Conservation (phyloP, 2,888 invertebrate species). For the Ditylenchus weischeri region DNA sequence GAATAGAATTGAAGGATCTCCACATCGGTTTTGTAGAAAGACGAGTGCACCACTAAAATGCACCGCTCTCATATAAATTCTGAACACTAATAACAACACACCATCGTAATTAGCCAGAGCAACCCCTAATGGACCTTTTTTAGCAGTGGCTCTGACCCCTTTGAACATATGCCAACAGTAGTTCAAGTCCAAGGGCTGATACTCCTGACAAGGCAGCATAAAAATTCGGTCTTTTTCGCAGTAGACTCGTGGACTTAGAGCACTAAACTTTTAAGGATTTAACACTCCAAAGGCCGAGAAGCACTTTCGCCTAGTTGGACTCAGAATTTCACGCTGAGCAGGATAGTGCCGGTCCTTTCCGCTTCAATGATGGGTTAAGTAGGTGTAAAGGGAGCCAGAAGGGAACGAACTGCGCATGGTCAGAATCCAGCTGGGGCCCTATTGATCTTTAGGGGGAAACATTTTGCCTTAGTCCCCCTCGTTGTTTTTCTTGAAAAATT, state of each 20-base stretch:
- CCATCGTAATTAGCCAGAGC: conserved; percentile 25
- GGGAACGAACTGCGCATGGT: too few species aligned
- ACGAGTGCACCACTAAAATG: conserved; percentile 26
- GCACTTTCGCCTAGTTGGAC: too few species aligned
- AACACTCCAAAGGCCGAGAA: too few species aligned
- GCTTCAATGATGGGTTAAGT: too few species aligned
- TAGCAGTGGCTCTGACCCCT: conserved; percentile 14
- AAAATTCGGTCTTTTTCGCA: conserved; percentile 25
- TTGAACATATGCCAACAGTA: conserved; percentile 16
- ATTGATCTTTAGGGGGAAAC: too few species aligned
- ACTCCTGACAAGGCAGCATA: conserved; percentile 8
- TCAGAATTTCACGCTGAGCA: too few species aligned
- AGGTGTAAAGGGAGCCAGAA: too few species aligned
- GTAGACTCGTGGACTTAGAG: too few species aligned
- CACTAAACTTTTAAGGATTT: not conserved
- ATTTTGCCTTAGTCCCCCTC: too few species aligned
- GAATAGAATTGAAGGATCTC: conserved; percentile 27
- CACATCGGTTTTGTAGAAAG: conserved; percentile 23
- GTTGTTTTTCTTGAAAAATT: too few species aligned
- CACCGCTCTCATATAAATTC: not conserved
- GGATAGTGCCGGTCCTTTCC: too few species aligned
- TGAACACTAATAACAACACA: conserved; percentile 5
- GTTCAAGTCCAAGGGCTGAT: conserved; percentile 21
- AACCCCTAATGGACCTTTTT: conserved; percentile 10
- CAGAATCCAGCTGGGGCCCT: too few species aligned